Conservation (phyloP, 2,888 invertebrate species). For the Lampropteryx suffumata region DNA sequence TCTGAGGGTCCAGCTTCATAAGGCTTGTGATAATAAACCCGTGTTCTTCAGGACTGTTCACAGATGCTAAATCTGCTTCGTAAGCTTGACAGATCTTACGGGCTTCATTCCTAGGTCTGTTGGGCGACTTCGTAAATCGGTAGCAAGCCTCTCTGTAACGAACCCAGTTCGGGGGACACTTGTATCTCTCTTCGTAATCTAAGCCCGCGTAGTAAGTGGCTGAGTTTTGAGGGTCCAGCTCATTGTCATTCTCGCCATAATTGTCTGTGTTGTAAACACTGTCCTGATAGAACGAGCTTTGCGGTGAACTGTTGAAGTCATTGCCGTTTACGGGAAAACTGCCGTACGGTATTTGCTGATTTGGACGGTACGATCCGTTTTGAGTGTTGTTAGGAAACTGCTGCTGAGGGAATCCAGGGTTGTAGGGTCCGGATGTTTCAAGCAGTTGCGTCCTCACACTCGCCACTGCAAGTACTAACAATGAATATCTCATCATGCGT, state of each 20-base stretch:
- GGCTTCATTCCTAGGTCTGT: constrained; percentile 90
- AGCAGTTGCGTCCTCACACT: constrained; percentile 60
- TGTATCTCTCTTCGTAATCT: constrained; percentile 71
- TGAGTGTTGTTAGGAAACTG: constrained; percentile 53
- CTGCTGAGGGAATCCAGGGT: constrained; percentile 62
- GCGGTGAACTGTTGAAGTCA: constrained; percentile 59
- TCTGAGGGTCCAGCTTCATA: constrained; percentile 92
- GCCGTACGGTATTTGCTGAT: constrained; percentile 68
- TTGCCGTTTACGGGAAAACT: constrained; percentile 67
- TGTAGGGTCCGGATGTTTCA: constrained; percentile 56
- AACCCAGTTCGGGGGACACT: constrained; percentile 95
- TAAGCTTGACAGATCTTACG: constrained; percentile 92
- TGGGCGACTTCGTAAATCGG: constrained; percentile 94
- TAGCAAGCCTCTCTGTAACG: constrained; percentile 92
- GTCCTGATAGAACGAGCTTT: constrained; percentile 73
- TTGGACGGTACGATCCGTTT: constrained; percentile 64
- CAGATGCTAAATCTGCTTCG: constrained; percentile 90
- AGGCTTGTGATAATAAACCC: constrained; percentile 92
- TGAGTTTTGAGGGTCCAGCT: constrained; percentile 66
- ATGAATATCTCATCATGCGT: constrained; percentile 58
- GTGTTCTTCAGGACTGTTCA: constrained; percentile 93
- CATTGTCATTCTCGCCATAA: constrained; percentile 63
- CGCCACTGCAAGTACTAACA: constrained; percentile 56
- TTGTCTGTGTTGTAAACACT: constrained; percentile 56
- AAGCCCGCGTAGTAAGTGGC: constrained; percentile 69